phyloP scores from a whole-genome alignment of 2,888 invertebrate species.

The Drosophila demipolita region DNA sequence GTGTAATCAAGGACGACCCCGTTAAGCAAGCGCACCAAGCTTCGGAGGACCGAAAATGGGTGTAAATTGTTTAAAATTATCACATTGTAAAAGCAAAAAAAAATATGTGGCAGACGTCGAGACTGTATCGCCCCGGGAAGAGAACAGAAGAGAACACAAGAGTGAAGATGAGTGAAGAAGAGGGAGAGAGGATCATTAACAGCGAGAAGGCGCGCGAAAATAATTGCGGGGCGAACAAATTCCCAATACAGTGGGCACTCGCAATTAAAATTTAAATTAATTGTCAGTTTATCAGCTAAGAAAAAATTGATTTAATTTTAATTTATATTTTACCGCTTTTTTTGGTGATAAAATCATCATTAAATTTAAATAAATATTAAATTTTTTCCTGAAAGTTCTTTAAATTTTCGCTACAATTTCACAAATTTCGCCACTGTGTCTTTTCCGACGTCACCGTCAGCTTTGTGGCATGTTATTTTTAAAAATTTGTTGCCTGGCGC shows the following conservation, averaged over 20 bases:
- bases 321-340: no score
- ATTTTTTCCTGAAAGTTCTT: neutral
- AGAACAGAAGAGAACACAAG: neutral
- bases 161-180: neutral
- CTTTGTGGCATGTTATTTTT: constrained; percentile 65
- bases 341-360: neutral
- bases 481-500: constrained; percentile 57
- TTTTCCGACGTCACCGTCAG: constrained; percentile 22
- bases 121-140: neutral
- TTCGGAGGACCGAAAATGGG: constrained; percentile 55
- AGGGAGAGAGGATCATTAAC: constrained; percentile 41
- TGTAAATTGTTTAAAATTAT: constrained; percentile 75
- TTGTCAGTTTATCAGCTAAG: neutral
- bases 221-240: constrained; percentile 66
- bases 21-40: constrained; percentile 50
- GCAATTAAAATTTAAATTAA: no score
- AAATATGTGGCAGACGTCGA: constrained; percentile 30
- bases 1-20: constrained; percentile 69
- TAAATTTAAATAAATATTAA: neutral
- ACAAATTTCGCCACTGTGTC: constrained; percentile 38
- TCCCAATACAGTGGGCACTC: constrained; percentile 48
- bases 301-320: neutral
- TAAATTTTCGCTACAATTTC: neutral
- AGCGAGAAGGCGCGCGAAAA: constrained; percentile 51
- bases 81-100: constrained; percentile 66